Evolutionary conservation across 2,113 vertebrate species (phyloP).

Genomic region (Embiotoca jacksoni): DNA sequence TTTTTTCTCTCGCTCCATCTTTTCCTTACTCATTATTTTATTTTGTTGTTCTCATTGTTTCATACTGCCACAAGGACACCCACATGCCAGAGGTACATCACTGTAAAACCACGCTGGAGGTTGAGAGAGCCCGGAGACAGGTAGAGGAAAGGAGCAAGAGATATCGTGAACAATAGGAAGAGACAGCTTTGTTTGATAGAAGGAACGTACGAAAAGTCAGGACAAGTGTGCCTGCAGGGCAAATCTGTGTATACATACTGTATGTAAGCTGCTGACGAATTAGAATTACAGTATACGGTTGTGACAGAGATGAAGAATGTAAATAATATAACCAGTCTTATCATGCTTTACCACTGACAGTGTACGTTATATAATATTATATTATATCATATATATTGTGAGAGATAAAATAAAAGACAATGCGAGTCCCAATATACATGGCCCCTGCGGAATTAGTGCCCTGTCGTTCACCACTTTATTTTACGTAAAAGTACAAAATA

Average conservation of each 20-base stretch:
- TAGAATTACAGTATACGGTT: neutral
- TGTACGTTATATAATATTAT: neutral
- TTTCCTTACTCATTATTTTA: conserved; percentile 2
- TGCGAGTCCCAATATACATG: neutral
- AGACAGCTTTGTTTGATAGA: conserved; percentile 32
- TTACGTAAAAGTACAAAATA: neutral
- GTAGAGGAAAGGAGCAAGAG: neutral
- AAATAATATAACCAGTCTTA: neutral
- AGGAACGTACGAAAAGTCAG: conserved; percentile 3
- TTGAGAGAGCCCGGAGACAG: neutral
- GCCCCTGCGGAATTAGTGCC: neutral
- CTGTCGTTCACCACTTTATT: neutral
- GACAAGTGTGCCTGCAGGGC: conserved; percentile 20
- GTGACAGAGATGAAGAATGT: neutral
- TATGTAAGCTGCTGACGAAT: neutral
- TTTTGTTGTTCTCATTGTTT: conserved; percentile 26
- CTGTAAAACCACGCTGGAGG: conserved; percentile 6
- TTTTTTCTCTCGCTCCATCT: neutral
- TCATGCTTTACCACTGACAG: neutral
- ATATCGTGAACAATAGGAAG: conserved; percentile 19
- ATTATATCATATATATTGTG: neutral
- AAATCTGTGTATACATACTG: conserved; percentile 3
- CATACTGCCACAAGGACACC: conserved; percentile 25
- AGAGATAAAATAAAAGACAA: neutral
- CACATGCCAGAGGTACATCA: conserved; percentile 20